Percentiles rank a stretch among this genome's conserved stretches.
phyloP scores from a whole-genome alignment of 2,113 vertebrate species.

The Podarcis raffonei region DNA sequence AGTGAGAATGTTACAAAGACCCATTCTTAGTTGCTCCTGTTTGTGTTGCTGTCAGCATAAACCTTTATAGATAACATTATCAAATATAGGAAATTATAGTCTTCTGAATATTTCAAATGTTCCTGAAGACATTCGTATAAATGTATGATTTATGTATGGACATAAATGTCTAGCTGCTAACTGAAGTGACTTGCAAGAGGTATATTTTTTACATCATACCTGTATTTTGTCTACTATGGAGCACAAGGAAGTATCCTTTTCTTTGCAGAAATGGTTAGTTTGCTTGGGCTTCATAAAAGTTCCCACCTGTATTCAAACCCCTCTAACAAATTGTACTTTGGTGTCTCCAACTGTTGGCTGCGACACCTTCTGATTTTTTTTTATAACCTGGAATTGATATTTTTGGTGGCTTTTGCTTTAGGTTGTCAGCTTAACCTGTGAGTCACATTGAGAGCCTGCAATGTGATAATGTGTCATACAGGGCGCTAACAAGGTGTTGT shows the following conservation, averaged over 20 bases:
- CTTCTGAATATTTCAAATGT: background rate
- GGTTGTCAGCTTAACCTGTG: background rate
- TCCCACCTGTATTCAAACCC: background rate
- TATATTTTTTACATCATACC: background rate
- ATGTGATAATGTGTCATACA: background rate
- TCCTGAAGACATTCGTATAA: background rate
- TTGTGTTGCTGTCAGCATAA: conserved; percentile 41
- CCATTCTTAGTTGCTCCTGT: background rate
- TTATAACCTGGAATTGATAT: background rate
- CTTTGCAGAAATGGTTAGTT: background rate
- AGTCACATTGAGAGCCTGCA: background rate
- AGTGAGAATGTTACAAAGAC: background rate
- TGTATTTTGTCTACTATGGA: background rate
- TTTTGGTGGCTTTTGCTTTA: background rate
- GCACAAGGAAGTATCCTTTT: background rate
- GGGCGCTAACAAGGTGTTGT: background rate
- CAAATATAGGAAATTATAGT: background rate
- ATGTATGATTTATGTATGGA: background rate
- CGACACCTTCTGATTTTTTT: background rate
- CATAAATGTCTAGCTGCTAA: conserved; percentile 42
- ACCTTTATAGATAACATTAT: background rate
- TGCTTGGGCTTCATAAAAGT: background rate
- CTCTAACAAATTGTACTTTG: background rate
- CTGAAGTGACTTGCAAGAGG: conserved; percentile 37
- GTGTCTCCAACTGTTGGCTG: background rate